Conservation (phyloP, 2,888 invertebrate genomes). For the Andrena bucephala region DNA sequence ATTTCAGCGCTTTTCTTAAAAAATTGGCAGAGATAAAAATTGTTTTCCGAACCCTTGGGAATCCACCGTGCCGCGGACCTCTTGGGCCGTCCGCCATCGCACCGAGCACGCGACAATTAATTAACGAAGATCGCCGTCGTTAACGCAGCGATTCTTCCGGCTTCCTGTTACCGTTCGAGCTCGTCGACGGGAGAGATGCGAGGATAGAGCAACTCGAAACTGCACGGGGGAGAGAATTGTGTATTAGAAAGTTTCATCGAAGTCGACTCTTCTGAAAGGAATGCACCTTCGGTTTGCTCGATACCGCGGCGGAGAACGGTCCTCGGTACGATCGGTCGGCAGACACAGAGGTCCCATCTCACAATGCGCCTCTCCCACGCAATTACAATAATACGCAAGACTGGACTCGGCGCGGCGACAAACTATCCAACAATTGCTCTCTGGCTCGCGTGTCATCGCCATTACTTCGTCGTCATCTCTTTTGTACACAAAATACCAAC, state of each 20-base stretch:
- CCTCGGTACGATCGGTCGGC: slow-evolving; percentile 26
- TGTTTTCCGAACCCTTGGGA: not conserved
- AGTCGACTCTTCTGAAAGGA: not conserved
- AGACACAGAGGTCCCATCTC: slow-evolving; percentile 13
- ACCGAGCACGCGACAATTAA: not conserved
- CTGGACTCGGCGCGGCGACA: slow-evolving; percentile 40
- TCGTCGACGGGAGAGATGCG: not conserved
- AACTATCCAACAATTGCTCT: slow-evolving; percentile 43
- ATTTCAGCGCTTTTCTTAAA: not conserved
- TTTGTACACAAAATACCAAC: slow-evolving; percentile 84
- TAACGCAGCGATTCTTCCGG: not conserved
- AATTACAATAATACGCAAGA: slow-evolving; percentile 27
- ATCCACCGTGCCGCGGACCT: not conserved
- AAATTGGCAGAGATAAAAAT: slow-evolving; percentile 35
- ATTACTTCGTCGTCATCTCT: slow-evolving; percentile 20
- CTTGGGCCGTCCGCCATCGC: not conserved
- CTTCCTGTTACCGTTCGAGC: not conserved
- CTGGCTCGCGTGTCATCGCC: slow-evolving; percentile 12
- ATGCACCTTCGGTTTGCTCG: slow-evolving; percentile 52
- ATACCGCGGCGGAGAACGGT: slow-evolving; percentile 20
- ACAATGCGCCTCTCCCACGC: slow-evolving; percentile 6
- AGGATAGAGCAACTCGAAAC: slow-evolving; percentile 45
- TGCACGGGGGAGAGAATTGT: slow-evolving; percentile 9
- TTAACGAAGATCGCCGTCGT: not conserved
- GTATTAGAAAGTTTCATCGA: slow-evolving; percentile 40